Conservation (phyloP, 2,797 vertebrate genomes). For the Xenops minutus region DNA sequence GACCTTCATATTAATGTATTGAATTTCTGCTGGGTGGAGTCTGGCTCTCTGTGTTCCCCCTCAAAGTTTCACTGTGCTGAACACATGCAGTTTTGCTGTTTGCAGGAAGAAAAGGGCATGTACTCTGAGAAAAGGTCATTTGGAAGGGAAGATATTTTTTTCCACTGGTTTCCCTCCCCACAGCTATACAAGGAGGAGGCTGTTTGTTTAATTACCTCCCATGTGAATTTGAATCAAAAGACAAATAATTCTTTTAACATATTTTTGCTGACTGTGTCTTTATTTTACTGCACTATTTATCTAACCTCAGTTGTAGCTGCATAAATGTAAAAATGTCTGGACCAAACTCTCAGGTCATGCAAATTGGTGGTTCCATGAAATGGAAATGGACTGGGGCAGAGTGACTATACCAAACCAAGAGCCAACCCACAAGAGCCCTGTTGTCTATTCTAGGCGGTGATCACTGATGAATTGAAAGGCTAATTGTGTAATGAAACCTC, state of each 20-base stretch:
- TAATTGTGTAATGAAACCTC: not conserved
- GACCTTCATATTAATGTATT: not conserved
- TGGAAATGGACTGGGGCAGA: not conserved
- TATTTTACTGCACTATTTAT: not conserved
- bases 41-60: not conserved
- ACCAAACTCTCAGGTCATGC: not conserved
- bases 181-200: not conserved
- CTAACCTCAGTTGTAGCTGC: not conserved
- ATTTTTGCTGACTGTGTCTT: slow-evolving; percentile 9
- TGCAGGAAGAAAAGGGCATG: not conserved
- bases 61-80: not conserved
- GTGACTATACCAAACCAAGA: not conserved
- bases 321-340: not conserved
- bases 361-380: not conserved
- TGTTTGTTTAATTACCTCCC: slow-evolving; percentile 57
- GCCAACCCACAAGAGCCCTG: not conserved
- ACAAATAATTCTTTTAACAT: slow-evolving; percentile 22
- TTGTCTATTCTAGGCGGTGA: not conserved
- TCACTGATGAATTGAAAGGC: not conserved
- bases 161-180: not conserved
- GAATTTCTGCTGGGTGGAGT: not conserved
- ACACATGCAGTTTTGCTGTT: not conserved
- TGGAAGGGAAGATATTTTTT: not conserved
- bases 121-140: not conserved
- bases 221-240: slow-evolving; percentile 55